phyloP scores from a whole-genome alignment of 2,888 invertebrate genomes.

The Oscheius myriophilus region DNA sequence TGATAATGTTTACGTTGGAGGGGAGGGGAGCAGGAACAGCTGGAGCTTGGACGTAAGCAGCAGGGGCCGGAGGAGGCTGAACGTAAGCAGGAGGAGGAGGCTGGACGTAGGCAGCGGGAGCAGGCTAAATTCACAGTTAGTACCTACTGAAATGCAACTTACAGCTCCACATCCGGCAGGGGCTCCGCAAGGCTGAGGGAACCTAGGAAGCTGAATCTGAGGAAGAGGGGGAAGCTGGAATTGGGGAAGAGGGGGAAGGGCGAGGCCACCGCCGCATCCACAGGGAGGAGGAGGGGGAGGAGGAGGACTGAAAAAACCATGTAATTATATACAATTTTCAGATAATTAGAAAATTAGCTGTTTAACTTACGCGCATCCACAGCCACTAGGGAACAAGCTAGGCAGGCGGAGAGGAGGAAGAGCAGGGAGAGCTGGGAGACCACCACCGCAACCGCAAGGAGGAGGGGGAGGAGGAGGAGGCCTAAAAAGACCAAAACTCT shows the following conservation, averaged over 20 bases:
- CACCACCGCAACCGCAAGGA: slow-evolving; percentile 26
- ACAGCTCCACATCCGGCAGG: slow-evolving; percentile 35
- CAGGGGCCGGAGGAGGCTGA: slow-evolving; percentile 27
- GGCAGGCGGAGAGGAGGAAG: slow-evolving; percentile 3
- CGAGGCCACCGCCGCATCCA: slow-evolving; percentile 42
- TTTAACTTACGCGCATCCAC: slow-evolving; percentile 16
- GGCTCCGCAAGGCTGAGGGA: slow-evolving; percentile 32
- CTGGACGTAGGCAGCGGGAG: neutral
- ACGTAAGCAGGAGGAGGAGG: slow-evolving; percentile 25
- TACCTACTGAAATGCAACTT: neutral
- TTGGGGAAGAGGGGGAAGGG: slow-evolving; percentile 35
- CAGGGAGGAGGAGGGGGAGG: slow-evolving; percentile 47
- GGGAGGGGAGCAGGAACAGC: too few relatives aligned
- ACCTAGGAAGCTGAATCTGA: neutral
- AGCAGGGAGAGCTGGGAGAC: slow-evolving; percentile 13
- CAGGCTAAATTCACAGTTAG: neutral
- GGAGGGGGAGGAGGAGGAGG: slow-evolving; percentile 50
- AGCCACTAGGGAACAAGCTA: slow-evolving; percentile 27
- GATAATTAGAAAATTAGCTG: neutral
- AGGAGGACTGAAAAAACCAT: slow-evolving; percentile 28
- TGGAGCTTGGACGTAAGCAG: neutral
- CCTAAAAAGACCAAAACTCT: slow-evolving; percentile 11
- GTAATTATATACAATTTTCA: neutral
- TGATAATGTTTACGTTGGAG: neutral
- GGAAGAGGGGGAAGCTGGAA: slow-evolving; percentile 35